Base-by-base conservation (phyloP, 2,797 vertebrate genomes). In the Simalia tracyae region DNA sequence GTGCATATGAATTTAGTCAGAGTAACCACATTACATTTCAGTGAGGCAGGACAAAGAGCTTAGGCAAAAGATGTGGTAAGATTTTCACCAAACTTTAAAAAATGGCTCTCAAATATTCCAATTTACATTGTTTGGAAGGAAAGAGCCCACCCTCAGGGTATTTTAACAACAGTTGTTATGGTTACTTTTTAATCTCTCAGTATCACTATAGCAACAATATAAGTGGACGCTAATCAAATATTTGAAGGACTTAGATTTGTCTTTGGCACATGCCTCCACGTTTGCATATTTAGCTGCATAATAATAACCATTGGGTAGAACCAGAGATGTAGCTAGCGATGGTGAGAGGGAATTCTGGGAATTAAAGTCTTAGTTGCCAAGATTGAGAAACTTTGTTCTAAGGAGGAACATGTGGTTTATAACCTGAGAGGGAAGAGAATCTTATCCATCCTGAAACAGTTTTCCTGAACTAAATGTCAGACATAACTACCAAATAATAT, bases 171-270 rank as follows among this genome's bases (percentile, higher is more conserved):
- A 12, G 59, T 26, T 88, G 19, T 61, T 87, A n/a, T 50, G 24
- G 56, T 76, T 91, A 88, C 66, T 54, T 81, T 81, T 88, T 68
- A 91, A 87, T 91, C 8, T 60, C 64, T 72, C 56, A 72, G 57
- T 46, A 57, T 86, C 56, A 87, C 56, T 61, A 46, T 87, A 76
- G 85, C 26, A 91, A 54, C 42, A 60, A 17, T 76, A 50, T 31
- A 57, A 76, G 54, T 46, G n/a, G 54, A 60, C 22, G 60, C n/a
- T 76, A 54, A 24, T 66, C 31, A 64, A 56, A 84, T 15, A 76
- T 57, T 68, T 68, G 54, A 26, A 59, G 63, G 19, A 15, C 76
- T 63, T 50, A 50, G 50, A 63, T 91, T 81, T 88, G n/a, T 84
- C 5, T 88, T 84, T 64, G 46, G 72, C 68, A 28, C 24, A 46